Conservation (phyloP, 1,140 invertebrate genomes). For the Chironomus tepperi region DNA sequence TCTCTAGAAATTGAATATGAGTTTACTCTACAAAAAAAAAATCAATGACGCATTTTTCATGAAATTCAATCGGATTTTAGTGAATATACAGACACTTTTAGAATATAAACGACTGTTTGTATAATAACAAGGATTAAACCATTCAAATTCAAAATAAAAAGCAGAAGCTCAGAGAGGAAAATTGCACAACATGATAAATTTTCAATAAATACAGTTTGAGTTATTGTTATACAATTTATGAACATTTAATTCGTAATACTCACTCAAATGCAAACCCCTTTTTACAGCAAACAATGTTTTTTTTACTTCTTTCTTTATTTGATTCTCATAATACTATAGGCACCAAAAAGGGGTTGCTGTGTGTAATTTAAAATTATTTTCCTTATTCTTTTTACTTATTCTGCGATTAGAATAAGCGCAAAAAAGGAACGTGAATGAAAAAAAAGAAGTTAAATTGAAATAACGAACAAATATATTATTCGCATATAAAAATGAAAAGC, state of each 20-base stretch:
- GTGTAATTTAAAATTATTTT: neutral
- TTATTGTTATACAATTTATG: constrained; percentile 4
- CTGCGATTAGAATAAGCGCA: neutral
- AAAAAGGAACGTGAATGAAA: neutral
- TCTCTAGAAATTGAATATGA: neutral
- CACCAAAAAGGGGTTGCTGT: neutral
- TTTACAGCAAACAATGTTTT: neutral
- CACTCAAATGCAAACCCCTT: neutral
- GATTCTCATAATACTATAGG: neutral
- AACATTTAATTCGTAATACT: constrained; percentile 4
- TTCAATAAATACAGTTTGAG: constrained; percentile 2
- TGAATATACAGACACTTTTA: too few species aligned
- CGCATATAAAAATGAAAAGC: too few species aligned
- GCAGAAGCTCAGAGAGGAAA: too few species aligned
- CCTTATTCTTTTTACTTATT: neutral
- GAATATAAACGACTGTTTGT: too few species aligned
- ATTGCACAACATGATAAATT: neutral
- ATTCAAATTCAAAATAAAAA: too few species aligned
- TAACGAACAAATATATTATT: too few species aligned
- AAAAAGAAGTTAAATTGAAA: neutral
- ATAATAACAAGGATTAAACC: too few species aligned
- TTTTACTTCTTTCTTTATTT: neutral
- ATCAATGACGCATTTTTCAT: too few species aligned
- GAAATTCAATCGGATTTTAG: too few species aligned
- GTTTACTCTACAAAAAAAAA: too few species aligned